These are phyloP conservation scores for Cacoxenus indagator DNA, from an alignment of 2,888 invertebrate species.

Conservation along the genomic window DNA sequence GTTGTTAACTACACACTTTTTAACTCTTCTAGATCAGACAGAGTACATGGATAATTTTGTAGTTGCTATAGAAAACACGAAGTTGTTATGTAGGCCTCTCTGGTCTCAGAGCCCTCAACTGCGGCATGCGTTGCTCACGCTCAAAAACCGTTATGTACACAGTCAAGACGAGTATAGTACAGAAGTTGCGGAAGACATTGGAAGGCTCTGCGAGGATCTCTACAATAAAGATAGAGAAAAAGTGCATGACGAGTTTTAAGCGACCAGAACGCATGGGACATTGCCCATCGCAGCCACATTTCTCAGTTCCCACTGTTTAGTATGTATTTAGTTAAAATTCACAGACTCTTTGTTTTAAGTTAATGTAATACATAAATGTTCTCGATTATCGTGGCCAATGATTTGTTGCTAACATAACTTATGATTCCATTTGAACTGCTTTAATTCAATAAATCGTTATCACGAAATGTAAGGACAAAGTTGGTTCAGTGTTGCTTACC, in stretches of 20 bases:
- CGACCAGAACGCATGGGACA: neutral
- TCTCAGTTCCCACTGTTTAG: conserved; percentile 15
- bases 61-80: conserved; percentile 51
- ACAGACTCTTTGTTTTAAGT: neutral
- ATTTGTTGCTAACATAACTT: neutral
- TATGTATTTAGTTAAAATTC: neutral
- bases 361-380: neutral
- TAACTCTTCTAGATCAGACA: conserved; percentile 58
- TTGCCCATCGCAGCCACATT: neutral
- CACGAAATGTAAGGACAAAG: neutral
- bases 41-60: conserved; percentile 63
- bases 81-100: conserved; percentile 49
- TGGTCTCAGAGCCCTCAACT: conserved; percentile 62
- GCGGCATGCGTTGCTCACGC: conserved; percentile 57
- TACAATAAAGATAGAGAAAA: conserved; percentile 41
- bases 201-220: conserved; percentile 42
- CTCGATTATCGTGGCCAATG: neutral
- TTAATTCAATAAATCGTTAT: neutral
- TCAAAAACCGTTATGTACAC: conserved; percentile 56
- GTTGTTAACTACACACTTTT: conserved; percentile 53
- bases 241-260: conserved; percentile 54
- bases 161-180: conserved; percentile 63
- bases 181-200: conserved; percentile 59
- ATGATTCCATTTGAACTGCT: neutral
- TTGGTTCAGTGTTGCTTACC: neutral